Conservation (phyloP, 2,888 invertebrate species). For the Cabera pusaria region DNA sequence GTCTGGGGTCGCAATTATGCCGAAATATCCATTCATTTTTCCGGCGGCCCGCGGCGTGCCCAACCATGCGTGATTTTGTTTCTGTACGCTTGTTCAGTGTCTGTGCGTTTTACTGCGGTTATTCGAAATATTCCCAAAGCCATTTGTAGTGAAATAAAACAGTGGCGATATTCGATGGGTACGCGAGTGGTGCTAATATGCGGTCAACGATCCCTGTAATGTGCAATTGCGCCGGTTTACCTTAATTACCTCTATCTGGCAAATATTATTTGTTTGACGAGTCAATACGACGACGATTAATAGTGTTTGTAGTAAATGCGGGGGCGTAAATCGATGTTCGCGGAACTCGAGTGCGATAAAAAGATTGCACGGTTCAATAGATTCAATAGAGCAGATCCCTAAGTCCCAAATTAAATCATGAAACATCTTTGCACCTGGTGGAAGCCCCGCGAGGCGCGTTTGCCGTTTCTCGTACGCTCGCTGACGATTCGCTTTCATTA, state of each 20-base stretch:
- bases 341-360: constrained; percentile 58
- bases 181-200: constrained; percentile 25
- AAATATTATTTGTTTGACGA: constrained; percentile 29
- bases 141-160: constrained; percentile 65
- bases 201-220: constrained; percentile 24
- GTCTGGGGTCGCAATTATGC: constrained; percentile 64
- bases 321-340: constrained; percentile 47
- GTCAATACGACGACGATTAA: constrained; percentile 31
- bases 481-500: constrained; percentile 67
- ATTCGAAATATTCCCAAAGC: constrained; percentile 63
- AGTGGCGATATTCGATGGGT: constrained; percentile 55
- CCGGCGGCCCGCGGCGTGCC: constrained; percentile 58
- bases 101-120: constrained; percentile 65
- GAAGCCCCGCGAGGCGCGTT: constrained; percentile 59
- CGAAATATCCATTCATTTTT: constrained; percentile 76
- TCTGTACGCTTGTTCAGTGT: constrained; percentile 75
- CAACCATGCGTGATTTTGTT: constrained; percentile 76
- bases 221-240: constrained; percentile 23
- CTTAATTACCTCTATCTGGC: constrained; percentile 25
- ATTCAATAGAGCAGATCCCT: constrained; percentile 79
- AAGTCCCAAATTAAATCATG: constrained; percentile 83
- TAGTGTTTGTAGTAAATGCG: constrained; percentile 36
- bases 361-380: constrained; percentile 76
- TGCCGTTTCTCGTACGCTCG: constrained; percentile 48
- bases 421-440: constrained; percentile 78